These are phyloP conservation scores for Lepus townsendii DNA, from an alignment of 2,797 vertebrate genomes.

Conservation along the genomic window DNA sequence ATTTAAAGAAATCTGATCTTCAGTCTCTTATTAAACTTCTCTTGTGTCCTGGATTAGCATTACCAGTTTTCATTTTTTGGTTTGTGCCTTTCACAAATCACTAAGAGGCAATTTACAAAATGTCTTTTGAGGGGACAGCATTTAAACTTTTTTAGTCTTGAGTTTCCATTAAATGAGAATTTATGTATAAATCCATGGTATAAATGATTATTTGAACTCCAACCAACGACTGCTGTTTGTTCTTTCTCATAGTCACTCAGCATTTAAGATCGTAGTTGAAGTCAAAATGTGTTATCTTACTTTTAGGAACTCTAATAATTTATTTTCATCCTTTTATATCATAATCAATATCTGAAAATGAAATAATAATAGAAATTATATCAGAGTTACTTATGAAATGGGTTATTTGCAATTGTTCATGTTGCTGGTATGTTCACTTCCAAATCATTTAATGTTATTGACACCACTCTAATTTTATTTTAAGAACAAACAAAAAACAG, in stretches of 20 bases:
- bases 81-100: constrained; percentile 5
- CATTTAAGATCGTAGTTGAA: constrained; percentile 26
- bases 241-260: neutral
- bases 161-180: neutral
- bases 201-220: constrained; percentile 52
- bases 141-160: neutral
- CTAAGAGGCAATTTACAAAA: neutral
- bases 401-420: constrained; percentile 29
- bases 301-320: constrained; percentile 1
- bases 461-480: constrained; percentile 36
- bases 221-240: constrained; percentile 9
- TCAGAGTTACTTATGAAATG: constrained; percentile 33
- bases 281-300: constrained; percentile 9
- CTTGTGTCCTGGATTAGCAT: neutral
- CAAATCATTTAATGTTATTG: constrained; percentile 21
- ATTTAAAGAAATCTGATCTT: constrained; percentile 2
- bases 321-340: constrained; percentile 37
- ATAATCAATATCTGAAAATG: constrained; percentile 38
- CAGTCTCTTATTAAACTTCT: neutral
- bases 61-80: constrained; percentile 35
- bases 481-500: neutral
- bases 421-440: neutral
- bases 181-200: constrained; percentile 20
- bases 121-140: neutral
- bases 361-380: constrained; percentile 12